phyloP scores from a whole-genome alignment of 2,797 vertebrate genomes.

The Cetoscarus ocellatus region DNA sequence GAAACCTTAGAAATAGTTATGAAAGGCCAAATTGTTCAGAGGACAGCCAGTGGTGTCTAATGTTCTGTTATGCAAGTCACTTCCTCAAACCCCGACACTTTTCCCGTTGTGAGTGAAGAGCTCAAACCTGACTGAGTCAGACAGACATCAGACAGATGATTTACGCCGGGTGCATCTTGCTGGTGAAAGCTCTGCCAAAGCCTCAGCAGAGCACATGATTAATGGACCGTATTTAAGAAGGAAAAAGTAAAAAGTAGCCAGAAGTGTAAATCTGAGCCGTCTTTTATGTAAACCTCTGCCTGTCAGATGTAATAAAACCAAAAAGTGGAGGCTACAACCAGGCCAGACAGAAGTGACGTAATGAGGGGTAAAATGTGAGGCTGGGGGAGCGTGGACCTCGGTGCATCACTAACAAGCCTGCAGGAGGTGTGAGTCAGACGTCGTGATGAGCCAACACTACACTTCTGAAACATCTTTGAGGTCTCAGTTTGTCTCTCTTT shows the following conservation, averaged over 20 bases:
- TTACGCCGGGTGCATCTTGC: conserved; percentile 18
- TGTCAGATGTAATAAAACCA: conserved; percentile 55
- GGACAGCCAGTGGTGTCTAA: neutral
- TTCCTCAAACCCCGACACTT: neutral
- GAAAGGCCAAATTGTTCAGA: neutral
- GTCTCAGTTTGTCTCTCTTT: conserved; percentile 10
- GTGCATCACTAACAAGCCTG: conserved; percentile 62
- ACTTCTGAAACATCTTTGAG: conserved; percentile 40
- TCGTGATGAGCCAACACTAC: conserved; percentile 50
- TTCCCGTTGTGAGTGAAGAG: conserved; percentile 10
- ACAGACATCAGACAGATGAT: conserved; percentile 21
- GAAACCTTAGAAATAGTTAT: too few relatives aligned
- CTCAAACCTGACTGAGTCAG: conserved; percentile 5
- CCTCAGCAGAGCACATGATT: conserved; percentile 23
- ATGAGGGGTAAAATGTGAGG: conserved; percentile 27
- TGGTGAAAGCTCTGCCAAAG: conserved; percentile 24
- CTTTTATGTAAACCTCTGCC: conserved; percentile 36
- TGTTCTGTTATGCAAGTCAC: neutral
- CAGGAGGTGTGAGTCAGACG: conserved; percentile 67
- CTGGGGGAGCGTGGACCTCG: conserved; percentile 46
- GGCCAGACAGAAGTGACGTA: conserved; percentile 42
- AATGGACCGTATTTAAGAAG: conserved; percentile 14
- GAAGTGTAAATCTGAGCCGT: conserved; percentile 34
- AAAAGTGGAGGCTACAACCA: conserved; percentile 22
- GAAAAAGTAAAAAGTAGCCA: conserved; percentile 19